These are phyloP conservation scores for Neoarius graeffei DNA, from an alignment of 2,113 vertebrate species.

Conservation along the genomic window DNA sequence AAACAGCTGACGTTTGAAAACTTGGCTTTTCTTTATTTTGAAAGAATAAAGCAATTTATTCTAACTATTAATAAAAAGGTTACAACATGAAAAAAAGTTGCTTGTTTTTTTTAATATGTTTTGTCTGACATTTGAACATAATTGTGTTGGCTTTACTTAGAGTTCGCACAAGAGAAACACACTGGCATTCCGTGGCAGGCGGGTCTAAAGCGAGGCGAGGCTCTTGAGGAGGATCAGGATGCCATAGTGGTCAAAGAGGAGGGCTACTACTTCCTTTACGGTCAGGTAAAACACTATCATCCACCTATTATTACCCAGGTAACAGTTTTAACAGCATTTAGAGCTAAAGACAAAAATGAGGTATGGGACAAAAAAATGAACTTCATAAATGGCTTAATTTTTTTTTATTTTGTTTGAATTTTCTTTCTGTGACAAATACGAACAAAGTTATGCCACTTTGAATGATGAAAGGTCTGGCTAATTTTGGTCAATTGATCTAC, in stretches of 20 bases:
- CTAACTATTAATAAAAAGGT: not conserved
- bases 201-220: slow-evolving; percentile 86
- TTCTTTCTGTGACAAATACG: no score
- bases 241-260: slow-evolving; percentile 86
- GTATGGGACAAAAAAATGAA: no score
- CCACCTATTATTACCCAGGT: slow-evolving; percentile 19
- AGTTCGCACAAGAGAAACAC: slow-evolving; percentile 56
- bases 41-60: not conserved
- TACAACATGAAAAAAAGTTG: not conserved
- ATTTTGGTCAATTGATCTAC: no score
- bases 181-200: slow-evolving; percentile 83
- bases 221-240: slow-evolving; percentile 81
- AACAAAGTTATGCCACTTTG: no score
- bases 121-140: not conserved
- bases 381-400: no score
- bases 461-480: no score
- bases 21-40: not conserved
- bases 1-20: not conserved
- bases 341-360: not conserved
- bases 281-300: slow-evolving; percentile 78
- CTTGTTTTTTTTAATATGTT: not conserved
- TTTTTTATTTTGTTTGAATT: no score
- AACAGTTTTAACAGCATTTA: slow-evolving; percentile 17
- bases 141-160: slow-evolving; percentile 48
- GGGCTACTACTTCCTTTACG: slow-evolving; percentile 93